Conservation (phyloP, 2,113 vertebrate species). For the Centropus unirufus region DNA sequence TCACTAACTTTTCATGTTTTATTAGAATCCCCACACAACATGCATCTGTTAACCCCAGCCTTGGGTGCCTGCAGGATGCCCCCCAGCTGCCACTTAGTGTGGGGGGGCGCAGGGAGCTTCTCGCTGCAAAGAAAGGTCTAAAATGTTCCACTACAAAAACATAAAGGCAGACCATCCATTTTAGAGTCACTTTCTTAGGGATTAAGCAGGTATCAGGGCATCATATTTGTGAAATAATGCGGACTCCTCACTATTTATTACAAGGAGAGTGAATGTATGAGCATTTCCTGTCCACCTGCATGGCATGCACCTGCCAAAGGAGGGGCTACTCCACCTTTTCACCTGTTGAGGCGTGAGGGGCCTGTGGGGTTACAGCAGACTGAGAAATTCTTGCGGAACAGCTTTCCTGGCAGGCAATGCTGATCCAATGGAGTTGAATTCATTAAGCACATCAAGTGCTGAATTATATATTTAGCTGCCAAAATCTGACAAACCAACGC, state of each 20-base stretch:
- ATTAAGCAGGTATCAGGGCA: background rate
- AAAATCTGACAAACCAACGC: background rate
- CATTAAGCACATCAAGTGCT: background rate
- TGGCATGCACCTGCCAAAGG: background rate
- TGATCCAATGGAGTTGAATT: background rate
- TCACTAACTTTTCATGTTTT: accelerated
- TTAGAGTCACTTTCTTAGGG: background rate
- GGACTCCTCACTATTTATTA: background rate
- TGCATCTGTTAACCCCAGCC: accelerated
- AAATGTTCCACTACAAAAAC: background rate
- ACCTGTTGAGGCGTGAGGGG: background rate
- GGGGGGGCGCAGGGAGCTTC: accelerated
- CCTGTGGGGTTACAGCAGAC: background rate
- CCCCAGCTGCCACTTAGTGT: accelerated
- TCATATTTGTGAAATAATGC: background rate
- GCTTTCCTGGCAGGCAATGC: background rate
- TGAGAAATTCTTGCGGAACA: background rate
- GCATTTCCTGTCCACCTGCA: background rate
- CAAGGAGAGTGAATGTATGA: background rate
- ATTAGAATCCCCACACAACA: background rate
- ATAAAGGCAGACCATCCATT: too few species aligned
- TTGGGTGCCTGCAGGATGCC: accelerated
- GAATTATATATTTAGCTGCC: background rate
- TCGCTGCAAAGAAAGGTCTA: background rate
- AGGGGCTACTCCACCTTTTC: background rate